Conservation (phyloP, 2,797 vertebrate genomes). For the Pygocentrus nattereri region DNA sequence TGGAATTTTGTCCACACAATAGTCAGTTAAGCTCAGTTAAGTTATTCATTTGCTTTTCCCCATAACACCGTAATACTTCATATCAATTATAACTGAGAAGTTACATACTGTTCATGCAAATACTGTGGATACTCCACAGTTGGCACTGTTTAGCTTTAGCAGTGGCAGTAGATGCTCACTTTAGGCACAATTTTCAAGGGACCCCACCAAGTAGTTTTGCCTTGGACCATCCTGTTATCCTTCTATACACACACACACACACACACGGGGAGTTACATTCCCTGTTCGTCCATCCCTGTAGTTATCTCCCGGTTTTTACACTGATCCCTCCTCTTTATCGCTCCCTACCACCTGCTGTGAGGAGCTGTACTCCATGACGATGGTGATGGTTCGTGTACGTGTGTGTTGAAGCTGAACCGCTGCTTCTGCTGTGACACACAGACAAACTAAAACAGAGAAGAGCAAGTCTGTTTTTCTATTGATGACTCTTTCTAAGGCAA, state of each 20-base stretch:
- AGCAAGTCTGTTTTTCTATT: background rate
- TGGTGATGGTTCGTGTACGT: background rate
- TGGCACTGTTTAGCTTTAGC: background rate
- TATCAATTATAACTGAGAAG: no score
- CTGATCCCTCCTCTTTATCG: constrained; percentile 8
- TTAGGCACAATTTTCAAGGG: background rate
- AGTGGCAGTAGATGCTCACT: background rate
- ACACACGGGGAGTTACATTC: constrained; percentile 26
- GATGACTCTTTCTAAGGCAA: background rate
- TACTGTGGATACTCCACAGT: background rate
- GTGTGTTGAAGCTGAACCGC: background rate
- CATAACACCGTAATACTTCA: no score
- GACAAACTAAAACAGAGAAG: constrained; percentile 24
- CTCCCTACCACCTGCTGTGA: constrained; percentile 8
- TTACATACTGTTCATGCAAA: no score
- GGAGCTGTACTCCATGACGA: background rate
- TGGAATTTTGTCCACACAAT: no score
- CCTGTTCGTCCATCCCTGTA: constrained; percentile 9
- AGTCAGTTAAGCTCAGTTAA: no score
- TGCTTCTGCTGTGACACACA: constrained; percentile 24
- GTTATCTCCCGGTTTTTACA: constrained; percentile 11
- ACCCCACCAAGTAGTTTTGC: background rate
- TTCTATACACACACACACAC: constrained; percentile 20
- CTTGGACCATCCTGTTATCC: background rate
- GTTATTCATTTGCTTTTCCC: no score